Percentiles rank a stretch among this genome's conserved stretches.
Evolutionary conservation across 2,113 vertebrate species (phyloP).

Genomic region (Strix uralensis): DNA sequence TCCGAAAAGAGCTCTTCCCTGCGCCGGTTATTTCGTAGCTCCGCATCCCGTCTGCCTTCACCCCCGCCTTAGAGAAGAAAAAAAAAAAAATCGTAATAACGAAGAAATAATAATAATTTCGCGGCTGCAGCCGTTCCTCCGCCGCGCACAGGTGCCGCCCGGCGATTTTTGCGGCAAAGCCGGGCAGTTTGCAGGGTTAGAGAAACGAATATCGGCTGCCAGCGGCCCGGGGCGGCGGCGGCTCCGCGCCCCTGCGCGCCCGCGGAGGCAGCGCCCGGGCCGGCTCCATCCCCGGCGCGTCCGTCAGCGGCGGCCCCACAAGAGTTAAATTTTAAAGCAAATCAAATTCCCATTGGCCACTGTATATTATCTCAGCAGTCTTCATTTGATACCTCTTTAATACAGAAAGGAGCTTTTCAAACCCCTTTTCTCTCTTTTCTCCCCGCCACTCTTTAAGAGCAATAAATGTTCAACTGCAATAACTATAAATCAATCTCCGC

Average conservation of each 20-base stretch:
- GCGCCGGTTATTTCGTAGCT: neutral
- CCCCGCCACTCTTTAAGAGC: conserved; percentile 74
- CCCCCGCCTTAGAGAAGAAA: no score
- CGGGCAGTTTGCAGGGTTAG: neutral
- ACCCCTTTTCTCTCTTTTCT: conserved; percentile 34
- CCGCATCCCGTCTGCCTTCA: neutral
- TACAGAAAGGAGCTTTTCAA: conserved; percentile 77
- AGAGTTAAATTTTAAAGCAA: conserved; percentile 78
- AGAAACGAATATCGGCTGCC: neutral
- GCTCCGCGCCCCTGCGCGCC: neutral
- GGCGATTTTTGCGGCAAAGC: fast-evolving
- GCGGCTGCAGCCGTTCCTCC: neutral
- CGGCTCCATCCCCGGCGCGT: neutral
- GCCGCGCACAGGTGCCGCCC: neutral
- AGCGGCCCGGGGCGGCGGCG: neutral
- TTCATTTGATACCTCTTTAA: conserved; percentile 85
- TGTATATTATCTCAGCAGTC: conserved; percentile 83
- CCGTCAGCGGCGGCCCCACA: conserved; percentile 23
- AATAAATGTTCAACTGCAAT: conserved; percentile 84
- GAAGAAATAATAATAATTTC: neutral
- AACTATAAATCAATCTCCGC: conserved; percentile 88
- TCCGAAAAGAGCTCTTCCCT: neutral
- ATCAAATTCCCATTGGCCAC: conserved; percentile 80
- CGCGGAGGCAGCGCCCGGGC: neutral
- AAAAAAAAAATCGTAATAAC: neutral